Conservation (phyloP, 35 echinoderm and acorn worm genomes). For the Lytechinus variegatus region DNA sequence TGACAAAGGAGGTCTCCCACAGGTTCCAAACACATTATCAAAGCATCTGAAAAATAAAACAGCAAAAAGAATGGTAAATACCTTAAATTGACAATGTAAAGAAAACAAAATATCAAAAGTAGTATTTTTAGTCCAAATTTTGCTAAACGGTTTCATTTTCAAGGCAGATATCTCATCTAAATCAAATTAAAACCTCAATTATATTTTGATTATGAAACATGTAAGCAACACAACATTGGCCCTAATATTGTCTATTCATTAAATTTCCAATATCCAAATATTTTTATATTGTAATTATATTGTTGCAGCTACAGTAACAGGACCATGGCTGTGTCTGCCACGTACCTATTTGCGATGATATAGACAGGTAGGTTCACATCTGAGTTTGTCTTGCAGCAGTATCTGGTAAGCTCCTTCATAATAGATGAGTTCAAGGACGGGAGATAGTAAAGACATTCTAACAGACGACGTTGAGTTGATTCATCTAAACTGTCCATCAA, state of each 20-base stretch:
- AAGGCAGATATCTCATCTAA: no score
- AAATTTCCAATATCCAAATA: no score
- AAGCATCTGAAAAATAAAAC: conserved; percentile 3
- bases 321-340: no score
- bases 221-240: no score
- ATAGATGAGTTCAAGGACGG: background rate
- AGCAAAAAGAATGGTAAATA: background rate
- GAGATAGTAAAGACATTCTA: conserved; percentile 36
- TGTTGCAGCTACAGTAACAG: no score
- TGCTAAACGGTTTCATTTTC: no score
- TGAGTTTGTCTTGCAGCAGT: background rate
- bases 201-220: no score
- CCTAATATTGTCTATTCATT: no score
- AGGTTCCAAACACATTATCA: background rate
- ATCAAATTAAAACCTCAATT: no score
- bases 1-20: background rate
- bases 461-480: background rate
- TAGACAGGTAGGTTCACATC: background rate
- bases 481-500: background rate
- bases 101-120: no score
- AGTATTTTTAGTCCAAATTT: no score
- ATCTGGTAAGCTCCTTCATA: background rate
- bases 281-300: no score
- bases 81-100: background rate
- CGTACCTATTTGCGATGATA: conserved; percentile 18